Conservation (phyloP, 2,113 vertebrate genomes). For the Anguilla rostrata region DNA sequence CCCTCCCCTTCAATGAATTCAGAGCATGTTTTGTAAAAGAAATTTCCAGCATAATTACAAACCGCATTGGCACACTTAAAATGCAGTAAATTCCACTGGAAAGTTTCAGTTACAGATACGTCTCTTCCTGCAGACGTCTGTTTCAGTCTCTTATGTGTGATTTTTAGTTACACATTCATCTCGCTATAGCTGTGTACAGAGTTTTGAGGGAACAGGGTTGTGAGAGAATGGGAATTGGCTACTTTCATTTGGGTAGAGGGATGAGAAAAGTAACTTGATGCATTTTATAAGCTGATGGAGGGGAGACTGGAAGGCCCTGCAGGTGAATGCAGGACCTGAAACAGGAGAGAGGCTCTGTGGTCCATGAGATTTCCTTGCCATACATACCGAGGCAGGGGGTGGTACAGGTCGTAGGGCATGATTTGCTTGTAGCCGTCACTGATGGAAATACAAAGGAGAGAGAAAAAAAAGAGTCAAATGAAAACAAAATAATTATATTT, state of each 20-base stretch:
- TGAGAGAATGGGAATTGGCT: neutral
- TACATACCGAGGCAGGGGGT: slow-evolving; percentile 93
- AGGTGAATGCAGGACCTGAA: neutral
- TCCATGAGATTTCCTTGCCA: neutral
- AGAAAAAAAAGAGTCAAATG: slow-evolving; percentile 9
- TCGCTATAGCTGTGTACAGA: neutral
- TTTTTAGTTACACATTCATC: neutral
- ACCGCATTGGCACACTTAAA: neutral
- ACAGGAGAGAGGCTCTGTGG: neutral
- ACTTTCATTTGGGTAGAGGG: neutral
- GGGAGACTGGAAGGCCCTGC: neutral
- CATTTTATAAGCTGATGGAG: neutral
- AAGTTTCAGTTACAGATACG: neutral
- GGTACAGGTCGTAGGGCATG: slow-evolving; percentile 98
- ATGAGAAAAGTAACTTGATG: neutral
- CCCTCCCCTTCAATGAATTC: too few species aligned
- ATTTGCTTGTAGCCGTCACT: slow-evolving; percentile 99
- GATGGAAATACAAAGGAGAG: slow-evolving; percentile 63
- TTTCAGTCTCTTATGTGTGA: neutral
- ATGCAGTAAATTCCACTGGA: neutral
- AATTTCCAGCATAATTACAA: too few species aligned
- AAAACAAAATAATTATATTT: neutral
- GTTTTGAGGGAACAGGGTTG: neutral
- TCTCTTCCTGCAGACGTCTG: neutral
- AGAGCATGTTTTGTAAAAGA: too few species aligned